These are phyloP conservation scores for Peribatodes rhomboidaria DNA, from an alignment of 2,888 invertebrate genomes.

Conservation along the genomic window DNA sequence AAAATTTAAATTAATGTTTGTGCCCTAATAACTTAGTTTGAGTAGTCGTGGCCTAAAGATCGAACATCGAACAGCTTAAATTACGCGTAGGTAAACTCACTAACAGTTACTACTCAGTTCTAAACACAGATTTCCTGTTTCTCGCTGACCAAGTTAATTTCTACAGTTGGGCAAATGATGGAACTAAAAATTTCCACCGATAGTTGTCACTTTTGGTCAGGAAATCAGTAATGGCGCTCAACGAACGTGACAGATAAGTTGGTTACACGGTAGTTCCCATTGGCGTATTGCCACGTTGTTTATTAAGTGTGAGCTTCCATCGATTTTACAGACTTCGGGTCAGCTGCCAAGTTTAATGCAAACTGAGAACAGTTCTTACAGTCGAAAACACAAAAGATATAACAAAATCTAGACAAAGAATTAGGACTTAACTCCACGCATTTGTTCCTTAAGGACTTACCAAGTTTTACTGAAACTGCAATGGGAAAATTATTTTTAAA, in stretches of 20 bases:
- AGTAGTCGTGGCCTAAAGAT: background rate
- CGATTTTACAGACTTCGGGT: constrained; percentile 44
- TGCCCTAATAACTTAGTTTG: constrained; percentile 6
- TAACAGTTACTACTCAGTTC: constrained; percentile 29
- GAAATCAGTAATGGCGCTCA: background rate
- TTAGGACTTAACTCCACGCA: background rate
- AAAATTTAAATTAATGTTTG: too few relatives aligned
- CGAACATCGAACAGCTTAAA: constrained; percentile 7
- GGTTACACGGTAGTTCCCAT: constrained; percentile 28
- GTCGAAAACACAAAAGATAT: constrained; percentile 1
- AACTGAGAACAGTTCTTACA: constrained; percentile 16
- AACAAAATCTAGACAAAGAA: background rate
- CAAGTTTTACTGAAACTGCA: too few relatives aligned
- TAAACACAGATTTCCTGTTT: constrained; percentile 34
- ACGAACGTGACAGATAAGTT: background rate
- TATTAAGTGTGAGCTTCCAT: constrained; percentile 45
- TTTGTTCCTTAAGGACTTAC: too few relatives aligned
- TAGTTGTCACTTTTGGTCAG: too few relatives aligned
- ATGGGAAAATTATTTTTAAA: too few relatives aligned
- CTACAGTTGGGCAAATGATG: background rate
- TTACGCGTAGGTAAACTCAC: constrained; percentile 24
- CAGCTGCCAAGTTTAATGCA: constrained; percentile 43
- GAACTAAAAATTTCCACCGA: background rate
- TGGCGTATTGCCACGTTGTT: constrained; percentile 49
- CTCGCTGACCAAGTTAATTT: background rate